Evolutionary conservation across 2,113 vertebrate species (phyloP), one percentile per base, ranked within the genome.

Genomic region (Megaceryle torquata): DNA sequence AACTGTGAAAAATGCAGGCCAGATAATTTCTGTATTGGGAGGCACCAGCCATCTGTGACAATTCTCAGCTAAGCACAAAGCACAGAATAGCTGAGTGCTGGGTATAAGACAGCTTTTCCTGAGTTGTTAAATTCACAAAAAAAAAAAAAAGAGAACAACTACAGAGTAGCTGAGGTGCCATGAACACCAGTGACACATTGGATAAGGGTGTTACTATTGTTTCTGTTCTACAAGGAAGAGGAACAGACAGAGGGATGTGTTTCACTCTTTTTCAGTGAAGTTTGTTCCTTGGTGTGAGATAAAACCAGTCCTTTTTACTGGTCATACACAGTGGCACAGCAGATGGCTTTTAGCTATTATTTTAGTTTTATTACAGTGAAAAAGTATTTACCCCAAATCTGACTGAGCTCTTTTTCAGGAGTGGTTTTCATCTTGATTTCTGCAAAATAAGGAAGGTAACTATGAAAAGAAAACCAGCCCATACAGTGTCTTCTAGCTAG

Each of bases 161-260:
- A 20, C 3, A 41, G 43, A 33, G 11, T 11, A 57, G 48, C 33
- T 54, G 53, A 81, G 44, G 22, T 65, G 60, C 29, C 3, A 3
- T 39, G 70, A 92, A 33, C 5, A 13, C 13, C 1, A 2, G n/a
- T 57, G 67, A 82, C 0, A 1, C 41, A 39, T 22, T 2, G 1
- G 53, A 31, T 41, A 31, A 92, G n/a, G 25, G 41, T 53, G 61
- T 68, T 79, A 84, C 72, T 68, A 48, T 71, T 93, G 75, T 72
- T 85, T 44, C 46, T 69, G 24, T 44, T 72, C 35, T 65, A 54
- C 89, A 89, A 93, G 9, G 48, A 64, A 33, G 3, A n/a, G 11
- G 17, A 78, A 64, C 10, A 8, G 48, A 64, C 10, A 8, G 48
- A 78, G 19, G 35, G 61, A 65, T 57, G 24, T 8, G 2, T 76